Conservation (phyloP, 2,888 invertebrate genomes). For the Leucozona laternaria region DNA sequence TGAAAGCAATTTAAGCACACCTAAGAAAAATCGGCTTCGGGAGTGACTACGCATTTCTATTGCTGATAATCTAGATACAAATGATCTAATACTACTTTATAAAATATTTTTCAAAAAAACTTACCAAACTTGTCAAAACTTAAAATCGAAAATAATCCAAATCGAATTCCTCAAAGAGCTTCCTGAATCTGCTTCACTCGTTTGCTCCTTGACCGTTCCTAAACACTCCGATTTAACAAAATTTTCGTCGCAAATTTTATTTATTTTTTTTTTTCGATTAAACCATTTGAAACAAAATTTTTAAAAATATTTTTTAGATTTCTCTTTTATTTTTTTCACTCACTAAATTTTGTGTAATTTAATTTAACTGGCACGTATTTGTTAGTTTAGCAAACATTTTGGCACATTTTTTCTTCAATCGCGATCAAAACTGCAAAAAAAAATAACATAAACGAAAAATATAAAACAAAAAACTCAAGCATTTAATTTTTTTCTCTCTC, state of each 20-base stretch:
- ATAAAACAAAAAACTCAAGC: neutral
- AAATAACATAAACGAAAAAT: conserved; percentile 7
- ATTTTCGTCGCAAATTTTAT: conserved; percentile 25
- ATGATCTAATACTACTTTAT: too few species aligned
- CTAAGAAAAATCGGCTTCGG: too few species aligned
- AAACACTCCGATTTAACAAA: conserved; percentile 18
- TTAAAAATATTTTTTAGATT: neutral
- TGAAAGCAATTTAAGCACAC: too few species aligned
- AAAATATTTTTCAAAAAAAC: conserved; percentile 18
- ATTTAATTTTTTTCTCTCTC: conserved; percentile 40
- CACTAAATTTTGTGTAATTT: conserved; percentile 33
- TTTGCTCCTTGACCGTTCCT: conserved; percentile 33
- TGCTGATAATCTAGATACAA: too few species aligned
- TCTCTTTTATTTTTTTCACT: conserved; percentile 27
- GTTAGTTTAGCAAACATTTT: conserved; percentile 51
- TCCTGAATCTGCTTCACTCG: conserved; percentile 13
- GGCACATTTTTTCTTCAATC: conserved; percentile 50
- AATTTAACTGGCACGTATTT: conserved; percentile 41
- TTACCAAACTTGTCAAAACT: conserved; percentile 73
- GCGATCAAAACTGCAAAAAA: conserved; percentile 27
- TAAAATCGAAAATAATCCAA: conserved; percentile 57
- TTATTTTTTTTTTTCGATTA: conserved; percentile 7
- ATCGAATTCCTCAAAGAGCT: conserved; percentile 33
- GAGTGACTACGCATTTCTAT: too few species aligned
- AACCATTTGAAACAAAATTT: conserved; percentile 5